Conservation (phyloP, 2,113 vertebrate species). For the Phodopus roborovskii region DNA sequence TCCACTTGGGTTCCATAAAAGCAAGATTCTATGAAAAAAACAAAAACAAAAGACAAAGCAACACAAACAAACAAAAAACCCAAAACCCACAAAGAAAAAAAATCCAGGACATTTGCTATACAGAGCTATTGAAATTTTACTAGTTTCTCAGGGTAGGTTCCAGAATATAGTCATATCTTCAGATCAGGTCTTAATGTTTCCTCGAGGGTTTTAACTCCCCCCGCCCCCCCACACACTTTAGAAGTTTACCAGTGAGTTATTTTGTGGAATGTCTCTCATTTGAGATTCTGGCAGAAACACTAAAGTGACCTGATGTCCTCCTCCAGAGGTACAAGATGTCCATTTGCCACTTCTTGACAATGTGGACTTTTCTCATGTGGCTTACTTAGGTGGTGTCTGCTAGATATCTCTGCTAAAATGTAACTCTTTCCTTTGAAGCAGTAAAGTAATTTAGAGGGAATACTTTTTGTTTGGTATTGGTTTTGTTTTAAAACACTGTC, state of each 20-base stretch:
- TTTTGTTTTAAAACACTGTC: background rate
- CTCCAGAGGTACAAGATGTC: background rate
- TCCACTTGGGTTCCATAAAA: background rate
- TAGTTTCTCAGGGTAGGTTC: background rate
- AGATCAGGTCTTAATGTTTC: background rate
- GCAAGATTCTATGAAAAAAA: background rate
- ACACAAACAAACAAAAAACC: too few relatives aligned
- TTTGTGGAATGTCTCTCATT: background rate
- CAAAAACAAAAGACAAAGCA: background rate
- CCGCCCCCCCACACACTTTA: accelerated
- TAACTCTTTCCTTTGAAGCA: background rate
- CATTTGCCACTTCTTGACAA: background rate
- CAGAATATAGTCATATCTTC: background rate
- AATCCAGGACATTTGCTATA: background rate
- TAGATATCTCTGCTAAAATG: background rate
- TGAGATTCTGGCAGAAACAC: conserved; percentile 8
- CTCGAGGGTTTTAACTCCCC: background rate
- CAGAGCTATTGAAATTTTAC: background rate
- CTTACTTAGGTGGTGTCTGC: background rate
- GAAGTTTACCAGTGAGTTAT: background rate
- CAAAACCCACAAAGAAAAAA: too few relatives aligned
- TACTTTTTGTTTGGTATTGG: background rate
- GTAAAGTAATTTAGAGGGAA: background rate
- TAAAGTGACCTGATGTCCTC: background rate
- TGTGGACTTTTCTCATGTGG: background rate